Evolutionary conservation across 2,888 invertebrate species (phyloP), one percentile per base, ranked within the genome.

Genomic region (Dynastes grantii): DNA sequence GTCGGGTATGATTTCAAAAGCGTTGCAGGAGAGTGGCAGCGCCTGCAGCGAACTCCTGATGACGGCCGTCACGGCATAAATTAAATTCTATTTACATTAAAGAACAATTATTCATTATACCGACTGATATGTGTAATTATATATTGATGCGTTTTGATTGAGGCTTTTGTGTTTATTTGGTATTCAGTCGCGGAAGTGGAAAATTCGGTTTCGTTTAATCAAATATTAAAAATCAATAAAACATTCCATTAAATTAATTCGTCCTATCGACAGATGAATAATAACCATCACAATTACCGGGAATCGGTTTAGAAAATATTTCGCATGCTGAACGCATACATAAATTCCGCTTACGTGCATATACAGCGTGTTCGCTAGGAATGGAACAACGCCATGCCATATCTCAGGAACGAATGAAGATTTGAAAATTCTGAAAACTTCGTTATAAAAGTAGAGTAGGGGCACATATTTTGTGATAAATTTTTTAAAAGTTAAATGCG

Each of bases 231-330:
- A 58, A 73, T 71, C 73, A 22, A 49, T 64, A 64, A 78, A 78
- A 78, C 64, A 65, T 78, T 78, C 73, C 22, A 78, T 78, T 64
- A 78, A 78, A 71, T 73, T 73, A 78, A 73, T 65, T 40, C 73
- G 53, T 40, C 51, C 61, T 45, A 63, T 73, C 53, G 22, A 29
- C 73, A 49, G 64, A 51, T 65, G 71, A 73, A 73, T 78, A 78
- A 78, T 78, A 73, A 78, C 73, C 32, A 51, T 53, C 40, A 29
- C 64, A 78, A 78, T 73, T 73, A 67, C 16, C n/a, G 9, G 32
- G 40, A 2, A 58, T 40, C 11, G 2, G n/a, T 61, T 40, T 16
- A 11, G 40, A 40, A 68, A 51, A 73, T 73, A 53, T 53, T 70
- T 32, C n/a, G 22, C 58, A 61, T 4, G 63, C 32, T 32, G n/a